These are phyloP conservation scores for Trogon surrucura DNA, from an alignment of 2,113 vertebrate genomes.

Conservation along the genomic window DNA sequence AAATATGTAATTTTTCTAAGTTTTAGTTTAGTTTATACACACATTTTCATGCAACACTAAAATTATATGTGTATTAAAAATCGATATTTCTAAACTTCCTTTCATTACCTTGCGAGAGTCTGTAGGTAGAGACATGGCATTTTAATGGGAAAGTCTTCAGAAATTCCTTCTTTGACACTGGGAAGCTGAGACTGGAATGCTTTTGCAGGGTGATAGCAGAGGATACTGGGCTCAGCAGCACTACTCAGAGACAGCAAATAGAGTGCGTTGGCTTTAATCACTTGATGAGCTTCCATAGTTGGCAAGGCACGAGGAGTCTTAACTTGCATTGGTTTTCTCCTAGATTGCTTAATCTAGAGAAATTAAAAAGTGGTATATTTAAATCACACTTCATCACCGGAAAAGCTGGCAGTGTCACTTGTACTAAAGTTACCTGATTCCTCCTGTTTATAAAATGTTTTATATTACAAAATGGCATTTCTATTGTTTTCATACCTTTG, in stretches of 20 bases:
- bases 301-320: conserved; percentile 95
- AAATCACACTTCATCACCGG: neutral
- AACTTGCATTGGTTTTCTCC: conserved; percentile 95
- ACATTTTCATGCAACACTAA: neutral
- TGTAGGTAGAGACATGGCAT: conserved; percentile 98
- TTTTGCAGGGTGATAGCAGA: conserved; percentile 93
- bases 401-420: neutral
- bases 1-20: neutral
- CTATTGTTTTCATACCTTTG: neutral
- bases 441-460: neutral
- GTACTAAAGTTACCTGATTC: neutral
- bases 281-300: conserved; percentile 98
- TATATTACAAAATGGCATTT: neutral
- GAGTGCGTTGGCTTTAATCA: conserved; percentile 95
- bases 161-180: conserved; percentile 95
- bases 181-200: conserved; percentile 93
- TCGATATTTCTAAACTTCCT: neutral
- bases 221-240: conserved; percentile 92
- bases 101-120: conserved; percentile 89
- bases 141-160: conserved; percentile 93
- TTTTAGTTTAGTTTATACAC: neutral
- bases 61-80: neutral
- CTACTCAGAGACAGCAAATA: conserved; percentile 96
- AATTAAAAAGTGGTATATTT: neutral
- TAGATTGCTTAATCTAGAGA: conserved; percentile 92